Conservation (phyloP, 1,140 invertebrate species). For the Drosophila guanche region DNA sequence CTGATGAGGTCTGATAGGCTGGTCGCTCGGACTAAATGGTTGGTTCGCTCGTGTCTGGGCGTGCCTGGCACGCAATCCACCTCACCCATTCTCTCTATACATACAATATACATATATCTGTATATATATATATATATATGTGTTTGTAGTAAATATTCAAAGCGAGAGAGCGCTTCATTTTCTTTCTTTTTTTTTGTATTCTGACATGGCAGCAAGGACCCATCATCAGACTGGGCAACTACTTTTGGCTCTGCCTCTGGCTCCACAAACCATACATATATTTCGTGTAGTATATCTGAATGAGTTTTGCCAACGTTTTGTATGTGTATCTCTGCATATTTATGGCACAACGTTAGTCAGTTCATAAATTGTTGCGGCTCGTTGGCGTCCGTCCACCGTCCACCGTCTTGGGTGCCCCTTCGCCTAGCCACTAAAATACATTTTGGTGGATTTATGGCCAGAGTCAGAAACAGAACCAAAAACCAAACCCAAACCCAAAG, state of each 20-base stretch:
- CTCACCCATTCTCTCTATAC: conserved; percentile 23
- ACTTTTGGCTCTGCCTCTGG: conserved; percentile 64
- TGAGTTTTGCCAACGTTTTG: background rate
- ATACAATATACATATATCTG: background rate
- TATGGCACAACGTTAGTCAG: conserved; percentile 59
- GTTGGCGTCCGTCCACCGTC: conserved; percentile 36
- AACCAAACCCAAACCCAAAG: background rate
- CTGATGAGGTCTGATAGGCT: conserved; percentile 62
- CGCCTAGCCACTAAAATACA: conserved; percentile 44
- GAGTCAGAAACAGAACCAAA: background rate
- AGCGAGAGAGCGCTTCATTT: conserved; percentile 39
- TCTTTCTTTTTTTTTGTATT: conserved; percentile 10
- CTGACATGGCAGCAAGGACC: conserved; percentile 65
- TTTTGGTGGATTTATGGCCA: conserved; percentile 51
- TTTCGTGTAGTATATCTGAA: conserved; percentile 44
- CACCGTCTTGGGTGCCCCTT: conserved; percentile 3
- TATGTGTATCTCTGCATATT: conserved; percentile 24
- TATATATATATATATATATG: too few species aligned
- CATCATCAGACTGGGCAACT: conserved; percentile 72
- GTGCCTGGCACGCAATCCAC: conserved; percentile 69
- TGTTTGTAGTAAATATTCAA: too few species aligned
- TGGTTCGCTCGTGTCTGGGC: conserved; percentile 59
- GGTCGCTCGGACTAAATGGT: conserved; percentile 72
- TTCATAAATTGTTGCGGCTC: conserved; percentile 78
- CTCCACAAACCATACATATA: conserved; percentile 36